Evolutionary conservation across 2,888 invertebrate species (phyloP), one percentile per base, ranked within the genome.

Genomic region (Meiosimyza decipiens): DNA sequence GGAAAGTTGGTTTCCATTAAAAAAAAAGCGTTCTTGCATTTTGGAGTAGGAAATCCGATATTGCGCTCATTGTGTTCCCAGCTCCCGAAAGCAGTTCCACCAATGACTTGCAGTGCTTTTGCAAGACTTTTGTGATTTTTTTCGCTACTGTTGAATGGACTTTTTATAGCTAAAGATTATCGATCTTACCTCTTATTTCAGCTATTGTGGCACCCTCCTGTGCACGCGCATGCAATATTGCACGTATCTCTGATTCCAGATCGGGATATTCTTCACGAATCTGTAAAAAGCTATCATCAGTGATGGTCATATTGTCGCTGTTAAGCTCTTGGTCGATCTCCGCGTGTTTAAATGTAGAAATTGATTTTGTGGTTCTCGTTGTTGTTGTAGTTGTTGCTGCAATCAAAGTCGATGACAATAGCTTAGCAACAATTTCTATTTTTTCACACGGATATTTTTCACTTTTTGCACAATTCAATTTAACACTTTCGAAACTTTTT

Each of bases 151-250:
- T 22, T 4, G 4, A 28, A 4, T 28, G 4, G 28, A 28, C 40
- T 9, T 12, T 6, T 6, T 54, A 54, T 7, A 54, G n/a, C 0
- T n/a, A 13, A 12, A 33, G n/a, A 18, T 1, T n/a, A 22, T 22
- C 2, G 22, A n/a, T 74, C 80, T 80, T 81, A 87, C 86, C 80
- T 73, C 82, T 82, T 68, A 87, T 84, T 69, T 82, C 80, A 71
- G 83, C 77, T 78, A 87, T 86, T 73, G 86, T 86, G 67, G 84
- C 81, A 18, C 86, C 86, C 72, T 83, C 80, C 75, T 84, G 83
- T 74, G 87, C 84, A 79, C 84, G 82, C 73, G 83, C 73, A 68
- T 82, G 77, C 68, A 87, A 77, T 76, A 87, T 86, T 71, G 80
- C 80, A 47, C 85, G 84, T 62, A 86, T 76, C 73, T 85, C 83